Conservation (phyloP, 2,113 vertebrate genomes). For the Ammospiza caudacuta region DNA sequence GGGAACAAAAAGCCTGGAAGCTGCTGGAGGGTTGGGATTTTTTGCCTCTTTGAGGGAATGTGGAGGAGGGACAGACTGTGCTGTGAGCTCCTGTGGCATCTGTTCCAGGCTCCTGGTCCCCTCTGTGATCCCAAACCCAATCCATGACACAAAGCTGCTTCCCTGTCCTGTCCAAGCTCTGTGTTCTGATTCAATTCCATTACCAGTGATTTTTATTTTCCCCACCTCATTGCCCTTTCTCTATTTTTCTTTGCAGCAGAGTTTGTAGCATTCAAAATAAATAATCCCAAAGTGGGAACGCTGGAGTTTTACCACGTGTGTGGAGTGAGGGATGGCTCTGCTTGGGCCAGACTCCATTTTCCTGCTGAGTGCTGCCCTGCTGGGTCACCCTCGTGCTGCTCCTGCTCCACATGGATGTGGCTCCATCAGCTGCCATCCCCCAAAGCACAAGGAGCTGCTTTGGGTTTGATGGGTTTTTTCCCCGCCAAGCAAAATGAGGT, state of each 20-base stretch:
- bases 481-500: not conserved
- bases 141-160: not conserved
- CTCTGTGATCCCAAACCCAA: not conserved
- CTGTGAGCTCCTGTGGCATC: not conserved
- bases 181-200: not conserved
- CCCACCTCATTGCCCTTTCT: not conserved
- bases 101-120: not conserved
- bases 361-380: not conserved
- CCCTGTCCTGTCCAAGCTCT: not conserved
- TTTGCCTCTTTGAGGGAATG: not conserved
- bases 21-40: not conserved
- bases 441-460: not conserved
- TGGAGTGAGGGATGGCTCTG: not conserved
- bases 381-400: not conserved
- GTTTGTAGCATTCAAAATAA: not conserved
- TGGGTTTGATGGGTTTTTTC: accelerated
- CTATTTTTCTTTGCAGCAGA: not conserved
- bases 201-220: not conserved
- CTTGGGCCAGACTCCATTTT: not conserved
- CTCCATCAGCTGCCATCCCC: not conserved
- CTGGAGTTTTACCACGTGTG: not conserved
- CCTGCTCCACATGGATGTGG: not conserved
- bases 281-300: not conserved
- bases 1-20: not conserved
- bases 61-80: not conserved